Evolutionary conservation across 2,888 invertebrate species (phyloP).

Genomic region (Himalopsyche tibetana): DNA sequence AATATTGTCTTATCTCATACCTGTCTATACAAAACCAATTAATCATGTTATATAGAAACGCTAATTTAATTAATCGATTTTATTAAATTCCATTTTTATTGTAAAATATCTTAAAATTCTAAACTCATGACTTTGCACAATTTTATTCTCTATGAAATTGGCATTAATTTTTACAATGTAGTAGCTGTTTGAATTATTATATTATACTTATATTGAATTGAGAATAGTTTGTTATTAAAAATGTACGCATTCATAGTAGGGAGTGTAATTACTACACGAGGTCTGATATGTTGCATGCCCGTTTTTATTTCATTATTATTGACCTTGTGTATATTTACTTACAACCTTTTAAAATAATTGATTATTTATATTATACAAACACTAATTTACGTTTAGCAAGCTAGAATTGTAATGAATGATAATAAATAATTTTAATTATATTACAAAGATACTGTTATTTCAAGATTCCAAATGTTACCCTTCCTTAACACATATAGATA

Average conservation of each 20-base stretch:
- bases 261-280: slow-evolving; percentile 60
- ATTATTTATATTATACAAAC: slow-evolving; percentile 71
- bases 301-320: slow-evolving; percentile 63
- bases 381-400: slow-evolving; percentile 79
- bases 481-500: too few relatives aligned
- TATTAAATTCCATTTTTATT: slow-evolving; percentile 60
- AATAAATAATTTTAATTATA: slow-evolving; percentile 80
- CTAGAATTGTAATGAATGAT: slow-evolving; percentile 79
- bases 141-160: slow-evolving; percentile 57
- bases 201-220: slow-evolving; percentile 67
- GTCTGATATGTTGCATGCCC: slow-evolving; percentile 64
- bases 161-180: slow-evolving; percentile 60
- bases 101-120: slow-evolving; percentile 64
- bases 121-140: slow-evolving; percentile 64
- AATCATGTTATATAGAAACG: slow-evolving; percentile 63
- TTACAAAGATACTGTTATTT: slow-evolving; percentile 68
- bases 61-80: slow-evolving; percentile 64
- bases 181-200: slow-evolving; percentile 63
- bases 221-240: slow-evolving; percentile 67
- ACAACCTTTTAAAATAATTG: slow-evolving; percentile 65
- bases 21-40: slow-evolving; percentile 62
- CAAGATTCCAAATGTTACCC: not conserved
- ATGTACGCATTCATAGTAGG: slow-evolving; percentile 62
- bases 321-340: slow-evolving; percentile 66
- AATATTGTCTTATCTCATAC: slow-evolving; percentile 57